A percentile compares a stretch with the other conserved stretches of the same genome.
phyloP scores from a whole-genome alignment of 1,140 invertebrate species.

The Drosophila leontia region DNA sequence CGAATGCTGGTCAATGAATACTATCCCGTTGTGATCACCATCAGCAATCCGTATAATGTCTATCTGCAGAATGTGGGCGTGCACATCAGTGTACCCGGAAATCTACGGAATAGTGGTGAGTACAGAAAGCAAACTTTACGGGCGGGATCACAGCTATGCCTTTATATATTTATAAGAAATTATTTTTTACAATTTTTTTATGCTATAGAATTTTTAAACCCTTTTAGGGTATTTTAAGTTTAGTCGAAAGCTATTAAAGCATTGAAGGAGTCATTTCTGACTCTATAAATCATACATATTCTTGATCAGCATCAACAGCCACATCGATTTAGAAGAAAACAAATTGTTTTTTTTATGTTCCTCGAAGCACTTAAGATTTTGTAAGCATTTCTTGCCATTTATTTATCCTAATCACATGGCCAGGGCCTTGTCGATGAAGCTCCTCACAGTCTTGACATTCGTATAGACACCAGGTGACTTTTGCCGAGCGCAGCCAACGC shows the following conservation, averaged over 20 bases:
- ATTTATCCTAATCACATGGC: slow-evolving; percentile 27
- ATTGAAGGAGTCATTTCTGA: no score
- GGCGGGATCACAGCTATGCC: neutral
- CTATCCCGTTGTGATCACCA: slow-evolving; percentile 72
- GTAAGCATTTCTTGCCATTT: neutral
- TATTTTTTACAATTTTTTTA: neutral
- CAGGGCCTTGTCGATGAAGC: slow-evolving; percentile 72
- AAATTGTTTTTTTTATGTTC: no score
- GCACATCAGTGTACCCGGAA: slow-evolving; percentile 74
- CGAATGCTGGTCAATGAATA: slow-evolving; percentile 84
- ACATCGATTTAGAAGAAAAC: no score
- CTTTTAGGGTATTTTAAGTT: no score
- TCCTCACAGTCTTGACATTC: slow-evolving; percentile 84
- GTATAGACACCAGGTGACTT: slow-evolving; percentile 87
- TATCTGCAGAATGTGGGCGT: slow-evolving; percentile 81
- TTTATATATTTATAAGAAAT: neutral
- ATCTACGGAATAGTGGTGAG: slow-evolving; percentile 77
- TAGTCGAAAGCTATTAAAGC: no score
- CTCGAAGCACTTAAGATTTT: no score
- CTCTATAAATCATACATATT: no score
- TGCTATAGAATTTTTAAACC: no score
- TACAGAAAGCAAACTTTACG: neutral
- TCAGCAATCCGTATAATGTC: slow-evolving; percentile 79
- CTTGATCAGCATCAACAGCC: no score
- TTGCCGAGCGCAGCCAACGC: slow-evolving; percentile 86